A percentile compares a stretch with the other conserved stretches of the same genome.
Conservation (phyloP, 2,888 invertebrate species). For the Elysia crispata region DNA sequence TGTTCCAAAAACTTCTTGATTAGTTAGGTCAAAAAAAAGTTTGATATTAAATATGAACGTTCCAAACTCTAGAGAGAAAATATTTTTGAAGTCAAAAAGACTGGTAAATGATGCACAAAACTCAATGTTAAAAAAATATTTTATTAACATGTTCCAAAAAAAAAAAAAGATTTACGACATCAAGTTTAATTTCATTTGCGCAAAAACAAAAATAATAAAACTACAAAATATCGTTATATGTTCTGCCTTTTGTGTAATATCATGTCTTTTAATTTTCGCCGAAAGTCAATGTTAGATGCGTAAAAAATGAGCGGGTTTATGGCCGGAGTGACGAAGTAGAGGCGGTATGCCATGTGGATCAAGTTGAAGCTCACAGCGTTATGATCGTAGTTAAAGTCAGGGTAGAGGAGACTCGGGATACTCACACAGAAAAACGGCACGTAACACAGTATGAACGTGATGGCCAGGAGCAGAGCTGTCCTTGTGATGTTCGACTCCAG, state of each 20-base stretch:
- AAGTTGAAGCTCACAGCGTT: neutral
- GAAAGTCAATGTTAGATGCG: constrained; percentile 41
- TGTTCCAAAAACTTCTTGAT: no score
- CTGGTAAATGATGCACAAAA: no score
- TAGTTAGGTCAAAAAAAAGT: no score
- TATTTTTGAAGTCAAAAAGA: no score
- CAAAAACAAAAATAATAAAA: no score
- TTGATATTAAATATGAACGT: no score
- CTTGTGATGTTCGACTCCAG: constrained; percentile 31
- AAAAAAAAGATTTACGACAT: no score
- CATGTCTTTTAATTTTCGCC: constrained; percentile 9
- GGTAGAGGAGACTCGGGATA: constrained; percentile 21
- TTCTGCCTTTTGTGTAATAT: neutral
- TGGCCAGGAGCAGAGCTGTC: constrained; percentile 35
- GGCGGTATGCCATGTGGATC: constrained; percentile 24
- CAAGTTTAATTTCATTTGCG: no score
- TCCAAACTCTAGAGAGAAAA: no score
- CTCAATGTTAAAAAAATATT: no score
- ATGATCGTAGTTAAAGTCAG: constrained; percentile 11
- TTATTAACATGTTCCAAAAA: no score
- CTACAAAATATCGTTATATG: neutral
- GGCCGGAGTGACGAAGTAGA: constrained; percentile 38
- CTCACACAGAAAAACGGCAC: constrained; percentile 33
- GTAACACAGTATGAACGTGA: constrained; percentile 38
- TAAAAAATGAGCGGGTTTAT: constrained; percentile 36